phyloP scores from a whole-genome alignment of 2,797 vertebrate species.

The Nannoperca australis region DNA sequence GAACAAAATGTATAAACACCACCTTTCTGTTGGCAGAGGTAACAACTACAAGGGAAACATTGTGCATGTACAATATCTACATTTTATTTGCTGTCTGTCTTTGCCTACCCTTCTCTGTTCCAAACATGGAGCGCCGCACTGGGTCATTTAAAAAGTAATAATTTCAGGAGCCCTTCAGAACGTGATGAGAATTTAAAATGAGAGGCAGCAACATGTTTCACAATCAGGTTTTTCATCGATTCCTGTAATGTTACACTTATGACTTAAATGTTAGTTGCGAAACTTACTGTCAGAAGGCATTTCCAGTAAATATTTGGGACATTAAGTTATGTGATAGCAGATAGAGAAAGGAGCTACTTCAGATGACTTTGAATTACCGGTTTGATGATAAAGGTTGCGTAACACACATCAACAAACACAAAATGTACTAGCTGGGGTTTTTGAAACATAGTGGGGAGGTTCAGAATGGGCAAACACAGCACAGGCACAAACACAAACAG shows the following conservation, averaged over 20 bases:
- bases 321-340: not conserved
- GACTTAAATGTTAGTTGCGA: slow-evolving; percentile 29
- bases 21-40: not conserved
- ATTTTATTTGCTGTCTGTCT: not conserved
- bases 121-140: not conserved
- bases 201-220: not conserved
- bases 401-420: slow-evolving; percentile 67
- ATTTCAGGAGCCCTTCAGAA: not conserved
- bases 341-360: slow-evolving; percentile 17
- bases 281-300: not conserved
- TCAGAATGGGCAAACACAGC: slow-evolving; percentile 45
- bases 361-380: slow-evolving; percentile 29
- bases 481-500: slow-evolving; percentile 32
- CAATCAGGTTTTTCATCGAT: not conserved
- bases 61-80: not conserved
- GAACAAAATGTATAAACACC: not conserved
- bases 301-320: slow-evolving; percentile 29
- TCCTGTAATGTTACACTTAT: not conserved
- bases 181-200: not conserved
- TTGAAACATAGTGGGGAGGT: slow-evolving; percentile 33
- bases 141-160: too few species aligned
- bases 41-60: not conserved
- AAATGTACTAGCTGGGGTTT: slow-evolving; percentile 53
- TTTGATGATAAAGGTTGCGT: slow-evolving; percentile 50
- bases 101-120: not conserved